Base-by-base conservation (phyloP, 2,888 invertebrate genomes). In the Drosophila melanosoma region DNA sequence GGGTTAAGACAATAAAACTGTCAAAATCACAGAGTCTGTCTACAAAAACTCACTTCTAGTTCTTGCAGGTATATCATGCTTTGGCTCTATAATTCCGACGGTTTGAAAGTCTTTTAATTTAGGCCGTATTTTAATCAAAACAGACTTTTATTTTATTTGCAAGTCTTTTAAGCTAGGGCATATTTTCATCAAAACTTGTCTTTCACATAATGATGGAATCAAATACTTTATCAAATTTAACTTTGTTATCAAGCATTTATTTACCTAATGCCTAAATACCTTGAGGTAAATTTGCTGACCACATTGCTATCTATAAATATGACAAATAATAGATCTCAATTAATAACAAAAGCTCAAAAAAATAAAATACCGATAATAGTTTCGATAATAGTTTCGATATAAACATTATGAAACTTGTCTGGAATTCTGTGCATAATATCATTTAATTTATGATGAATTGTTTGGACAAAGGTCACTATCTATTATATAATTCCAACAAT, bases 241-340 rank as follows among this genome's bases (percentile, higher is more conserved):
- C 5, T 32, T 48, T 67, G 42, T 64, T 76, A 77, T 72, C 73
- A 60, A 60, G n/a, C 42, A 51, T 52, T 38, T 73, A 26, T 48
- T 53, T 62, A 40, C 33, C 40, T 35, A 56, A 64, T 33, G 29
- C 20, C 12, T 51, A 29, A 33, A 65, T 42, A 35, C 53, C 49
- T 68, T 56, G 29, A 35, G 29, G 75, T 76, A 74, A 76, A 68
- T 36, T 45, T n/a, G 11, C 63, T 77, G 75, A 79, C 69, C 75
- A 74, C 49, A 45, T 29, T 49, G n/a, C 49, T 51, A 61, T 62
- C 59, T 52, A 69, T 61, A 51, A 51, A 40, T 57, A 35, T 49
- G 59, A 40, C 35, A 60, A 56, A 45, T 56, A 62, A 56, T 74
- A 67, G 45, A 79, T 79, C 74, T 61, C 45, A 52, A 26, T 15